Percentiles rank a stretch among this genome's conserved stretches.
phyloP scores from a whole-genome alignment of 2,888 invertebrate genomes.

The Eulithis testata region DNA sequence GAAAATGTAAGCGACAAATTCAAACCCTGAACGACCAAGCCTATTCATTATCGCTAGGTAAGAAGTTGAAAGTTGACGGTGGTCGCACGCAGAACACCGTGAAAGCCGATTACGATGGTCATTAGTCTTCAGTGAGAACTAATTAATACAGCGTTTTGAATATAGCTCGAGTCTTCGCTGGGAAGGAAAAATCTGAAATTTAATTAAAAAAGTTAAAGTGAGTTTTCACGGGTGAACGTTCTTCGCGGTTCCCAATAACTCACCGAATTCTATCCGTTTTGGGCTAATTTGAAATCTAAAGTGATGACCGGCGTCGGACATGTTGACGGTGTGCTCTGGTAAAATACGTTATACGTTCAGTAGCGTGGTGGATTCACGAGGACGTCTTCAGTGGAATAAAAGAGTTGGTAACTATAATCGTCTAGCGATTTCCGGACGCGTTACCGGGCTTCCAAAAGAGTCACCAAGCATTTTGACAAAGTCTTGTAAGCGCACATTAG shows the following conservation, averaged over 20 bases:
- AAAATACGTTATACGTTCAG: too few species aligned
- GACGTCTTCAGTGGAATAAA: too few species aligned
- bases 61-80: slow-evolving; percentile 34
- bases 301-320: too few species aligned
- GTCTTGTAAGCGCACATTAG: too few species aligned
- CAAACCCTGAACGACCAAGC: slow-evolving; percentile 15
- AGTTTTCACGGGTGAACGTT: slow-evolving; percentile 79
- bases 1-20: slow-evolving; percentile 1
- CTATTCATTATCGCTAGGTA: slow-evolving; percentile 43
- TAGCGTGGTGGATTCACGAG: too few species aligned
- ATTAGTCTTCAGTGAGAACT: slow-evolving; percentile 72
- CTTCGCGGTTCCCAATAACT: slow-evolving; percentile 73
- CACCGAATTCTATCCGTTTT: slow-evolving; percentile 71
- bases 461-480: too few species aligned
- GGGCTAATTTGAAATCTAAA: slow-evolving; percentile 56
- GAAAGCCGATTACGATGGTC: slow-evolving; percentile 71
- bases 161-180: slow-evolving; percentile 70
- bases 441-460: too few species aligned
- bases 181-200: slow-evolving; percentile 78
- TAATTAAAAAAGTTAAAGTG: slow-evolving; percentile 84
- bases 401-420: too few species aligned
- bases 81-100: slow-evolving; percentile 54
- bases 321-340: too few species aligned
- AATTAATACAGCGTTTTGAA: slow-evolving; percentile 82
- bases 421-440: too few species aligned